Conservation (phyloP, 2,888 invertebrate species). For the Rhorus exstirpatorius region DNA sequence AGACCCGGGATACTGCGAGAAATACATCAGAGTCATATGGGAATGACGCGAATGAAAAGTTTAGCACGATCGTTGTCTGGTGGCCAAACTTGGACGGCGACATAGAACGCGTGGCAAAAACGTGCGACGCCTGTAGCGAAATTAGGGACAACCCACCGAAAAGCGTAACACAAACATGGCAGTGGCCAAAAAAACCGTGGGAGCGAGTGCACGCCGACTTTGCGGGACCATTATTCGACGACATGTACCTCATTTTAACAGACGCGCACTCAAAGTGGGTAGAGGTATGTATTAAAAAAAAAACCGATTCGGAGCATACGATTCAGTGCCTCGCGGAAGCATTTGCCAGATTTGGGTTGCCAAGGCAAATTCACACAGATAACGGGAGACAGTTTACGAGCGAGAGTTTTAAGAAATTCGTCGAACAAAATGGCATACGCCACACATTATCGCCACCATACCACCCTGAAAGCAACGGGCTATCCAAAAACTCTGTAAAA, state of each 20-base stretch:
- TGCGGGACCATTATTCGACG: conserved; percentile 40
- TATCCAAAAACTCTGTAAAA: conserved; percentile 57
- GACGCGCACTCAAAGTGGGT: conserved; percentile 61
- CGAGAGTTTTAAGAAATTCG: conserved; percentile 37
- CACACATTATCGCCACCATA: conserved; percentile 62
- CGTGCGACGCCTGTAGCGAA: conserved; percentile 48
- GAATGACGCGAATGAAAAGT: conserved; percentile 56
- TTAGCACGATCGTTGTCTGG: conserved; percentile 56
- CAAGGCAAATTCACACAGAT: conserved; percentile 40
- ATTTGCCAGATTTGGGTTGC: conserved; percentile 36
- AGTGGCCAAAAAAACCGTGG: conserved; percentile 50
- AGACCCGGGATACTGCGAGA: conserved; percentile 24
- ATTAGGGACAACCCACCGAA: conserved; percentile 41
- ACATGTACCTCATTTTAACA: conserved; percentile 33
- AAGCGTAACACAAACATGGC: conserved; percentile 40
- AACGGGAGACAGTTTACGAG: conserved; percentile 51
- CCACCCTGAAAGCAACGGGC: conserved; percentile 65
- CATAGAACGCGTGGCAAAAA: conserved; percentile 45
- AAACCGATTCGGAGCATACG: conserved; percentile 4
- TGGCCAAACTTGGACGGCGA: conserved; percentile 61
- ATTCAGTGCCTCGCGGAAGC: conserved; percentile 25
- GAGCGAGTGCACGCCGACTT: conserved; percentile 61
- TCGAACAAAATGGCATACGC: conserved; percentile 51
- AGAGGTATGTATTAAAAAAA: conserved; percentile 28
- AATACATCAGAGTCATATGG: conserved; percentile 44